Base-by-base conservation (phyloP, 2,113 vertebrate genomes). In the Chelonoidis abingdonii region DNA sequence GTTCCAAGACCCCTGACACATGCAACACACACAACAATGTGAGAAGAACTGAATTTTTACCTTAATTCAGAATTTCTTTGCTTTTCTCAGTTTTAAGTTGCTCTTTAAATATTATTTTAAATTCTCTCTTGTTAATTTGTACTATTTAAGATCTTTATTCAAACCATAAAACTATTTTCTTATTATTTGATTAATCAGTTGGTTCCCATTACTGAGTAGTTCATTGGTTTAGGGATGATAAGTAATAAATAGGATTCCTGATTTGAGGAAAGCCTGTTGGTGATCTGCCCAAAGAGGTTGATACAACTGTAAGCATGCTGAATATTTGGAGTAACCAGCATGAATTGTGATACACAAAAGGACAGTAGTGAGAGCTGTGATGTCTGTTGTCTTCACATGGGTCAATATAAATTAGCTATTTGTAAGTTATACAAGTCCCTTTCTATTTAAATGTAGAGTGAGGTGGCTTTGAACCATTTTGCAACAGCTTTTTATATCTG, bases 51-150 rank as follows among this genome's bases (percentile, higher is more conserved):
- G 10, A 87, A 6, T 27, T 11, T 83, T 94, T 5, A 5, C 13
- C 91, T 79, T 80, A 38, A 29, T 81, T 94, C 9, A 72, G n/a
- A 72, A 72, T 72, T 56, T 38, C 69, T n/a, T n/a, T 59, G 5
- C 49, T 85, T 54, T 56, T 22, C 22, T 56, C 25, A 38, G 76
- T 69, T 69, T 89, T 83, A 72, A 10, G 24, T 86, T 89, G 81
- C 92, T 49, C 38, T 86, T 86, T 89, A 38, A 56, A 38, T 24
- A 84, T 49, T 93, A 5, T 91, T 96, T 83, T 75, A 16, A 1
- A 65, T 3, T 57, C n/a, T 72, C 62, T 69, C 16, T 69, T 69
- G 35, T 69, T 72, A 38, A 8, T 38, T 72, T 72, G 8, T 19
- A 69, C 8, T n/a, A n/a, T 21, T 72, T 38, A 72, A 72, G 35